A percentile compares a stretch with the other conserved stretches of the same genome.
These are phyloP conservation scores for Gymnothorax javanicus DNA, from an alignment of 2,797 vertebrate genomes.

Conservation along the genomic window DNA sequence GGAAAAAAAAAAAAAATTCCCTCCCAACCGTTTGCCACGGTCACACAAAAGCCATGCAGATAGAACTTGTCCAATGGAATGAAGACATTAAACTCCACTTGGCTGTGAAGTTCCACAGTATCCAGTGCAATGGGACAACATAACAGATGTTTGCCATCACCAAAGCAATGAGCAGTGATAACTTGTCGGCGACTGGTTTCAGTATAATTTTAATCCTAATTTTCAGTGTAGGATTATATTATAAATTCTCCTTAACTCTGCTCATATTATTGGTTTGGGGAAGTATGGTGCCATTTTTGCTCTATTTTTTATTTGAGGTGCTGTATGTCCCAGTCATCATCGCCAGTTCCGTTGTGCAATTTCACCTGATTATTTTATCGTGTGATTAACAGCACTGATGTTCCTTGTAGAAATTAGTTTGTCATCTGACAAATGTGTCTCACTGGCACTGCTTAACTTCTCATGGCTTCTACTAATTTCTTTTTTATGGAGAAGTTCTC, in stretches of 20 bases:
- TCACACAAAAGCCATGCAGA: background rate
- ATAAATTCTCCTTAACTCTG: background rate
- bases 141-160: background rate
- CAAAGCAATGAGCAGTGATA: background rate
- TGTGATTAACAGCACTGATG: background rate
- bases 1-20: no score
- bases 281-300: background rate
- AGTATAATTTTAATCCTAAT: background rate
- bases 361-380: background rate
- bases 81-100: background rate
- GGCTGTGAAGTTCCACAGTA: background rate
- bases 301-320: background rate
- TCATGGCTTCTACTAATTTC: background rate
- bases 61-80: background rate
- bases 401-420: background rate
- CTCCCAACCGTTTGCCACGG: background rate
- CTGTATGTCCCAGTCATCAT: background rate
- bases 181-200: background rate
- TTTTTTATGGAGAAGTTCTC: background rate
- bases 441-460: background rate
- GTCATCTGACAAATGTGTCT: background rate
- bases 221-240: background rate
- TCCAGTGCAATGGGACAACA: background rate
- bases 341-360: background rate
- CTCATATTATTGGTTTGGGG: background rate